phyloP scores from a whole-genome alignment of 2,797 vertebrate genomes.

The Syncerus caffer region DNA sequence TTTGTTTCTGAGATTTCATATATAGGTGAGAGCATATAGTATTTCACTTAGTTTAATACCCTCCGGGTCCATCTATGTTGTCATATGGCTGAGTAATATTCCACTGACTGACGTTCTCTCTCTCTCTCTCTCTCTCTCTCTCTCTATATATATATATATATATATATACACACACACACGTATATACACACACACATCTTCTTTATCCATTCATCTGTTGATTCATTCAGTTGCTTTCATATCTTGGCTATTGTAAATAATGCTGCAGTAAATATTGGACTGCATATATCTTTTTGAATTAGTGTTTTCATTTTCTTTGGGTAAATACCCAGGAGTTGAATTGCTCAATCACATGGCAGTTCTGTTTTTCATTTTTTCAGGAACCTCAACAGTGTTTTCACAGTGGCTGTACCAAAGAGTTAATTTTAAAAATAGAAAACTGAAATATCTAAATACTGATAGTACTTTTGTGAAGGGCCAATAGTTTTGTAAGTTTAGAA shows the following conservation, averaged over 20 bases:
- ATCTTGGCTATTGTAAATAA: not conserved
- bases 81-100: not conserved
- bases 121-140: too few relatives aligned
- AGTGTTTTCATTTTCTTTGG: not conserved
- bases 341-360: not conserved
- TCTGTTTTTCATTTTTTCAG: not conserved
- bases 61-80: not conserved
- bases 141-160: fast-evolving
- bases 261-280: not conserved
- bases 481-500: slow-evolving; percentile 36
- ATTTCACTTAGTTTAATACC: not conserved
- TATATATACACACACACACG: too few relatives aligned
- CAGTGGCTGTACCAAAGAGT: not conserved
- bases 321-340: not conserved
- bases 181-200: not conserved
- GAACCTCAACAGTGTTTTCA: not conserved
- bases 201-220: not conserved
- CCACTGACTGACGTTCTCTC: not conserved
- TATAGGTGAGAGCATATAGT: not conserved
- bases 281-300: not conserved
- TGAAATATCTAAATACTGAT: slow-evolving; percentile 8
- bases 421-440: not conserved
- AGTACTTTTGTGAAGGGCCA: not conserved
- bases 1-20: not conserved
- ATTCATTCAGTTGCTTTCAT: not conserved